Percentiles rank a stretch among this genome's conserved stretches.
phyloP scores from a whole-genome alignment of 2,797 vertebrate species.

The Chrysocyon brachyurus region DNA sequence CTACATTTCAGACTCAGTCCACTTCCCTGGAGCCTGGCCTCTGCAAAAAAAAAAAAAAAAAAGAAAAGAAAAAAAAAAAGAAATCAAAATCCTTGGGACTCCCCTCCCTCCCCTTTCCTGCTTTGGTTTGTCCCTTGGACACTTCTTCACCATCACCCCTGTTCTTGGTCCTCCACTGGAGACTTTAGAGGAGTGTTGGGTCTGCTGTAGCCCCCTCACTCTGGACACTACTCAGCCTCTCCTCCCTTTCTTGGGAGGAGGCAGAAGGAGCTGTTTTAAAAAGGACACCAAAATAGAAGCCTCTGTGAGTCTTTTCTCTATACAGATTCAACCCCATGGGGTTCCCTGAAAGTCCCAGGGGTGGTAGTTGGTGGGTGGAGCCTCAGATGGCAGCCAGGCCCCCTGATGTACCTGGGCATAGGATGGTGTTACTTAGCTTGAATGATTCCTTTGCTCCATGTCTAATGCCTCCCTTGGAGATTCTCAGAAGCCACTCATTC shows the following conservation, averaged over 20 bases:
- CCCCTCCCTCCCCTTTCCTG: background rate
- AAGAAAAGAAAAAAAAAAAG: too few relatives aligned
- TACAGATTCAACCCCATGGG: background rate
- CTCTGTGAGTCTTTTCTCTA: conserved; percentile 4
- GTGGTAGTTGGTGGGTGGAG: background rate
- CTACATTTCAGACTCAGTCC: background rate
- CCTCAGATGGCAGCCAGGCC: background rate
- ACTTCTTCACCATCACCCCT: background rate
- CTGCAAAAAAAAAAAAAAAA: background rate
- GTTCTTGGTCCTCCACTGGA: background rate
- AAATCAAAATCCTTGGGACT: background rate
- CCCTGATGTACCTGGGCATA: background rate
- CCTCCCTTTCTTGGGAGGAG: background rate
- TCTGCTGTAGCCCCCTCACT: background rate
- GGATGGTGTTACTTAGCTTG: background rate
- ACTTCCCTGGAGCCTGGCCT: background rate
- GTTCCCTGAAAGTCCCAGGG: background rate
- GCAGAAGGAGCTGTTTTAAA: background rate
- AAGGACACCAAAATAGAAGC: background rate
- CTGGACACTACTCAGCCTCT: background rate
- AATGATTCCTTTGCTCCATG: background rate
- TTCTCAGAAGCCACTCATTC: background rate
- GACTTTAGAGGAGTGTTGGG: background rate
- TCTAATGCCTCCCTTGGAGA: background rate
- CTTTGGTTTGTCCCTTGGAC: background rate